These are phyloP conservation scores for Oreochromis spilurus DNA, from an alignment of 2,113 vertebrate genomes.

Conservation along the genomic window DNA sequence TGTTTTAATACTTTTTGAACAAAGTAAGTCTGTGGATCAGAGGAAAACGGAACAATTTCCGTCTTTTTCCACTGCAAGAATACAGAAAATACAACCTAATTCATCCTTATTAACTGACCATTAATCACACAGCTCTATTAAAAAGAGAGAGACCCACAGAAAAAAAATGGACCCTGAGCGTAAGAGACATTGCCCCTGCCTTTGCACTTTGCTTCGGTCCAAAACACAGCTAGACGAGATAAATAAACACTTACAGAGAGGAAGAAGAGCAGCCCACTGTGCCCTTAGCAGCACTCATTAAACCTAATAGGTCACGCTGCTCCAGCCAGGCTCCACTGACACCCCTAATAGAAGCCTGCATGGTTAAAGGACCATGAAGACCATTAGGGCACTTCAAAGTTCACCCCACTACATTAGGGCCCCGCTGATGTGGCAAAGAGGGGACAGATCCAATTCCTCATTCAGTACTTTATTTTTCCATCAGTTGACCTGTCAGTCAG, in stretches of 20 bases:
- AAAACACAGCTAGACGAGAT: conserved; percentile 33
- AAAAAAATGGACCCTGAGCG: not conserved
- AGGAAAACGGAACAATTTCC: not conserved
- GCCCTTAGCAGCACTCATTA: conserved; percentile 65
- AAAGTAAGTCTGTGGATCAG: not conserved
- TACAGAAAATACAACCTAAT: not conserved
- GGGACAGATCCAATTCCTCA: conserved; percentile 65
- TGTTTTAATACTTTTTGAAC: not conserved
- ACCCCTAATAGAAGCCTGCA: conserved; percentile 65
- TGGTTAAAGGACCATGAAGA: conserved; percentile 67
- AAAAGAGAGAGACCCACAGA: not conserved
- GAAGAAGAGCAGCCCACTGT: conserved; percentile 53
- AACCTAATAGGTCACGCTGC: conserved; percentile 67
- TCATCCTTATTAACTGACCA: not conserved
- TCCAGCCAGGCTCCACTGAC: conserved; percentile 66
- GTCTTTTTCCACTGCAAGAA: not conserved
- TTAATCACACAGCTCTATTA: not conserved
- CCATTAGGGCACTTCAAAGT: conserved; percentile 76
- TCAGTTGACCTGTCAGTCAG: conserved; percentile 53
- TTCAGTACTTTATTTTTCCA: conserved; percentile 48
- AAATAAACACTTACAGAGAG: conserved; percentile 54
- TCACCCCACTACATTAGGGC: conserved; percentile 49
- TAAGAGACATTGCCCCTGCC: not conserved
- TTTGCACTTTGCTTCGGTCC: not conserved
- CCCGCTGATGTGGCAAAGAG: conserved; percentile 44